Evolutionary conservation across 1,140 invertebrate species (phyloP).

Genomic region (Drosophila fuyamai): DNA sequence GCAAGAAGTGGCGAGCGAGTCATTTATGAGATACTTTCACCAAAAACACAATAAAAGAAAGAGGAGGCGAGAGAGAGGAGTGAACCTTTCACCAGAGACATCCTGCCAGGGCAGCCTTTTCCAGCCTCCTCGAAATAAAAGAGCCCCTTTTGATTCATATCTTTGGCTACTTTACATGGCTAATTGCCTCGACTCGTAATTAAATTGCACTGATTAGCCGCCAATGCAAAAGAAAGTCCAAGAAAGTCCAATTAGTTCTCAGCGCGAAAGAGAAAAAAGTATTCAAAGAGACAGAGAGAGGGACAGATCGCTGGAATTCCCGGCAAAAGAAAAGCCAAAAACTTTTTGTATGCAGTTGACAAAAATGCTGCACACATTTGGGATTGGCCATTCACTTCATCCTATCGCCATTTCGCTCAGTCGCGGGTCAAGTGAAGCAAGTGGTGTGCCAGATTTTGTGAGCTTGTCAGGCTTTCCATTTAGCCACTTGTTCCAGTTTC

Average conservation of each 20-base stretch:
- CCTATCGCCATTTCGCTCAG: constrained; percentile 30
- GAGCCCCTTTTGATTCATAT: constrained; percentile 52
- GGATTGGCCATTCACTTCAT: constrained; percentile 65
- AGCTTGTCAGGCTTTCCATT: constrained; percentile 75
- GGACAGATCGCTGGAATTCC: constrained; percentile 8
- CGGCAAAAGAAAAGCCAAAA: constrained; percentile 28
- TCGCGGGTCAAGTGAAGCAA: constrained; percentile 74
- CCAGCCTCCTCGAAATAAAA: not conserved
- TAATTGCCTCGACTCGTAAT: constrained; percentile 73
- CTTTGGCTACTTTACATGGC: constrained; percentile 75
- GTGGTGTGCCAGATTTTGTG: constrained; percentile 77
- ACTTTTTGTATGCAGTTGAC: constrained; percentile 52
- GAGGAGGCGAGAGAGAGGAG: constrained; percentile 20
- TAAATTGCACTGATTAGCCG: constrained; percentile 79
- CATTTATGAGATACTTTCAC: constrained; percentile 82
- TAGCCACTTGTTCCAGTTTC: constrained; percentile 82
- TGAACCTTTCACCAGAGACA: constrained; percentile 67
- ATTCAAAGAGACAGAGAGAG: not conserved
- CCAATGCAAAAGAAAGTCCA: constrained; percentile 54
- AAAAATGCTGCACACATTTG: constrained; percentile 59
- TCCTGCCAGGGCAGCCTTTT: constrained; percentile 16
- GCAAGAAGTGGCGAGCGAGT: constrained; percentile 41
- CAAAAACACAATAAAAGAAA: constrained; percentile 58
- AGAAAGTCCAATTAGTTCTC: constrained; percentile 72
- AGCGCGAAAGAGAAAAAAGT: constrained; percentile 8